Evolutionary conservation across 2,113 vertebrate genomes (phyloP), one percentile per base, ranked within the genome.

Genomic region (Struthio camelus): DNA sequence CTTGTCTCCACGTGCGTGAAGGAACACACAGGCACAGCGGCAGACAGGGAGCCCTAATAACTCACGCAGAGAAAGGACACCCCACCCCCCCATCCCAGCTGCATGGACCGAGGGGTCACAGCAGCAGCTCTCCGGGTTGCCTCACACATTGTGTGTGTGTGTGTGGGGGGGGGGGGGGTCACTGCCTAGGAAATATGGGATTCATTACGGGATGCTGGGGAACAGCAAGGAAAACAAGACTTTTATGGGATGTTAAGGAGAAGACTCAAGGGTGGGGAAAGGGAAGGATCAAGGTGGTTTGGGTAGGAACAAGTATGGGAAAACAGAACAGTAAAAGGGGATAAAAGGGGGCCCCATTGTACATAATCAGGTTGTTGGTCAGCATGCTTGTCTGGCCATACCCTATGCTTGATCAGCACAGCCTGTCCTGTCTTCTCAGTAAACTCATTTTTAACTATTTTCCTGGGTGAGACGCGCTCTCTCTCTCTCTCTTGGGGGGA

Each of bases 271-370:
- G 15, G 8, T 51, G 11, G 19, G 28, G 54, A n/a, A 61, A 70
- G 1, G 1, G 18, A 19, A 30, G 11, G 2, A 42, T 58, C 1
- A 0, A 8, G 7, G 1, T 14, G 7, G 7, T 28, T 28, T 65
- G 11, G 17, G 46, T 8, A 80, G 17, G 7, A 65, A 64, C 9
- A 42, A 50, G 40, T 0, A 2, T 8, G 36, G 15, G 61, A 34
- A 81, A 76, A 44, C 8, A 38, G 51, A 56, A 59, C 8, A 10
- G 5, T 27, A 44, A 19, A 48, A 58, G 19, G 56, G 30, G 13
- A 42, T 22, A 22, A 36, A 48, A 72, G 38, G 27, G 25, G 11
- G n/a, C n/a, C 25, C 12, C 3, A 4, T 32, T n/a, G 8, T 28
- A 32, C 19, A 16, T 62, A 22, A 48, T 32, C 3, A 48, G 15